Evolutionary conservation across 35 echinoderm and acorn worm genomes (phyloP), one percentile per base, ranked within the genome.

Genomic region (Amphiura filiformis): DNA sequence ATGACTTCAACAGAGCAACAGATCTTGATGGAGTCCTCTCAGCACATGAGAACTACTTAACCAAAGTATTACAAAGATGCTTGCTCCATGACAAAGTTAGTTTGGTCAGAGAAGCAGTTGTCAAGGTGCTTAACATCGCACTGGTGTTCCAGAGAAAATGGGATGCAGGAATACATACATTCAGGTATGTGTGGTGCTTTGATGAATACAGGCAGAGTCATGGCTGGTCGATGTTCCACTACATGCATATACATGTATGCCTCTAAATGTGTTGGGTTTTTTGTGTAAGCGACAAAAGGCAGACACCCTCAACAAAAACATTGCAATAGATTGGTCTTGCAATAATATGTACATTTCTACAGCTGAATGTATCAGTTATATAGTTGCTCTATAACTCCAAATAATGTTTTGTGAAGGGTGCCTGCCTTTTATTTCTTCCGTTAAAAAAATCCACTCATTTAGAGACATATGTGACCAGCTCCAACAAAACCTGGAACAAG

Each of bases 81-180:
- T 88, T 98, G 22, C 90, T 99, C 0, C 93, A 99, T 44, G 61
- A 91, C 26, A 99, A 92, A 77, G 81, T 95, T 11, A 81, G 90
- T 32, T 84, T 92, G 75, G 93, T 99, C 57, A 83, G 93, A 75
- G 96, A 95, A 37, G 93, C 93, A 32, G 90, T 94, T 0, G 40
- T 89, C 44, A 95, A 95, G 78, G 96, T 92, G 0, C 83, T 98
- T 33, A 92, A 95, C 39, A 77, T 99, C 20, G 87, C 96, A 2
- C 38, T 99, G 30, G 82, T 78, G n/a, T 99, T 92, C 44, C 96
- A 99, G 36, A 86, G 87, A 44, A 86, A 80, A 39, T 99, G 96
- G 96, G 87, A 93, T 57, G 84, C 90, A 23, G 93, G 96, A 34
- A 86, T 93, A 2, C 77, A 92, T 39, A 84, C 87, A 0, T 90